Percentiles rank a stretch among this genome's conserved stretches.
Conservation (phyloP, 1,140 invertebrate genomes). For the Aporrectodea caliginosa region DNA sequence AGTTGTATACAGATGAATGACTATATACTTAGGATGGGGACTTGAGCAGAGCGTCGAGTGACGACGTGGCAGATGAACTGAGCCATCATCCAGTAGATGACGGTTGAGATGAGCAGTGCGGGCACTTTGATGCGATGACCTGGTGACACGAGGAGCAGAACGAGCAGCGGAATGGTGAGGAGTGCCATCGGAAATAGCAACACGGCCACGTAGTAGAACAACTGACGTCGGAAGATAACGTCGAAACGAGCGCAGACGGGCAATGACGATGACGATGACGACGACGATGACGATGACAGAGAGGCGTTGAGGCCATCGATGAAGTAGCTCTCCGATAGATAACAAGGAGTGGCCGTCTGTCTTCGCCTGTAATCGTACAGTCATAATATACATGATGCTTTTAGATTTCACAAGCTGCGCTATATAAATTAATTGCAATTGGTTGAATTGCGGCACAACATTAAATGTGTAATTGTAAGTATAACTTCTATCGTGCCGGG, state of each 20-base stretch:
- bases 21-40: not conserved
- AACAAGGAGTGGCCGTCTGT: not conserved
- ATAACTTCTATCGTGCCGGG: too few relatives aligned
- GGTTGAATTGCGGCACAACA: too few relatives aligned
- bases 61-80: not conserved
- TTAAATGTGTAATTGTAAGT: too few relatives aligned
- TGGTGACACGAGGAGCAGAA: not conserved
- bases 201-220: not conserved
- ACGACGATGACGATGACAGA: not conserved
- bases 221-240: not conserved
- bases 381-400: too few relatives aligned
- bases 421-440: too few relatives aligned
- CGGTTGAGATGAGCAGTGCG: not conserved
- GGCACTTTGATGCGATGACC: not conserved
- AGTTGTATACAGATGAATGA: too few relatives aligned
- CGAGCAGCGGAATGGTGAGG: not conserved
- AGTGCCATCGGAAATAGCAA: not conserved
- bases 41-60: not conserved
- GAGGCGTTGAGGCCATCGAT: too few relatives aligned
- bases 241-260: not conserved
- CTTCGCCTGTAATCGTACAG: too few relatives aligned
- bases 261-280: not conserved
- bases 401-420: too few relatives aligned
- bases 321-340: not conserved
- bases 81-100: not conserved